A percentile compares a stretch with the other conserved stretches of the same genome.
phyloP scores from a whole-genome alignment of 2,797 vertebrate genomes.

The Anniella stebbinsi region DNA sequence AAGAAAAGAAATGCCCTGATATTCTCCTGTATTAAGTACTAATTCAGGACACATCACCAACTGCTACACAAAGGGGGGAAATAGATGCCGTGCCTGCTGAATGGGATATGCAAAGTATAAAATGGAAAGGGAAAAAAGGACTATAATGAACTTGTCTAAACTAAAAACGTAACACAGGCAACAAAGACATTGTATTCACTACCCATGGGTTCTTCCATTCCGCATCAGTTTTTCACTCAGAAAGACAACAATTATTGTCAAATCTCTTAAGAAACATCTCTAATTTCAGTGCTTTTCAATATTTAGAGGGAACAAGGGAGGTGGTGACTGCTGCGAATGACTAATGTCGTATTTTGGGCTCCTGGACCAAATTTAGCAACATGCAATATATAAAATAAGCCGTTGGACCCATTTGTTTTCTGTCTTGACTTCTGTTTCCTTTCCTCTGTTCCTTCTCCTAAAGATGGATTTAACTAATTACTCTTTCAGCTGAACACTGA shows the following conservation, averaged over 20 bases:
- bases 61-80: neutral
- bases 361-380: constrained; percentile 87
- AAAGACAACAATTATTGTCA: constrained; percentile 83
- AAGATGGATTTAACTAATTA: constrained; percentile 86
- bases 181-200: constrained; percentile 48
- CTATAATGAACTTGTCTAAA: constrained; percentile 54
- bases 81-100: neutral
- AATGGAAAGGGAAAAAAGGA: constrained; percentile 23
- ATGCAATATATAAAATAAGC: constrained; percentile 86
- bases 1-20: neutral
- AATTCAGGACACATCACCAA: neutral
- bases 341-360: constrained; percentile 75
- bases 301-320: constrained; percentile 69
- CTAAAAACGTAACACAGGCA: constrained; percentile 57
- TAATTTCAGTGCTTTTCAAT: constrained; percentile 86
- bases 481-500: constrained; percentile 84
- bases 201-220: constrained; percentile 68
- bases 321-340: constrained; percentile 71
- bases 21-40: neutral
- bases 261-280: constrained; percentile 67
- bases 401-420: constrained; percentile 78
- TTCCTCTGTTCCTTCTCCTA: constrained; percentile 79
- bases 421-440: constrained; percentile 85
- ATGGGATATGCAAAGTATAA: neutral
- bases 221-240: constrained; percentile 78